phyloP scores from a whole-genome alignment of 2,113 vertebrate species.

The Petaurus breviceps region DNA sequence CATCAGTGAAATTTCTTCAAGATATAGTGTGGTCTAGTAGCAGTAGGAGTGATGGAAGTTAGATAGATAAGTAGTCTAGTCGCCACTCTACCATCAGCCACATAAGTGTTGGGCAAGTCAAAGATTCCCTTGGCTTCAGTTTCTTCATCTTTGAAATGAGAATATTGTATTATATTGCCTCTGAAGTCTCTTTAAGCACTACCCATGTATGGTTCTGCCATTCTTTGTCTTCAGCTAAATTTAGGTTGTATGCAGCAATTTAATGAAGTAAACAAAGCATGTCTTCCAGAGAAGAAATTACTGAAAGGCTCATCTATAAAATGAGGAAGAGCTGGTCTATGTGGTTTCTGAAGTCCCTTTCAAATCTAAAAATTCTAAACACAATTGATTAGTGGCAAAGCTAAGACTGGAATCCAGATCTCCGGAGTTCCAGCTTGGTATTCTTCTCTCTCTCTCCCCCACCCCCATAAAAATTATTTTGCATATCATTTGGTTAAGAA shows the following conservation, averaged over 20 bases:
- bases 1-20: not conserved
- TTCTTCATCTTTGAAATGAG: not conserved
- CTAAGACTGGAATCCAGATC: not conserved
- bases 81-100: fast-evolving
- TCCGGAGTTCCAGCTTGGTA: not conserved
- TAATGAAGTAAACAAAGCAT: not conserved
- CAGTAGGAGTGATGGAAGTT: not conserved
- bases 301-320: not conserved
- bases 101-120: fast-evolving
- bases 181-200: not conserved
- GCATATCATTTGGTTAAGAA: not conserved
- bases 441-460: not conserved
- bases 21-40: not conserved
- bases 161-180: not conserved
- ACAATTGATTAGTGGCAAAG: not conserved
- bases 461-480: not conserved
- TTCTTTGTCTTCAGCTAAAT: not conserved
- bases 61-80: not conserved
- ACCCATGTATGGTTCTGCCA: not conserved
- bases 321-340: not conserved
- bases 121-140: fast-evolving
- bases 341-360: not conserved
- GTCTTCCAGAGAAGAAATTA: not conserved
- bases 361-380: not conserved
- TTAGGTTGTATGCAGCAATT: not conserved